Percentiles rank a stretch among this genome's conserved stretches.
phyloP scores from a whole-genome alignment of 2,113 vertebrate species.

The Garra rufa region DNA sequence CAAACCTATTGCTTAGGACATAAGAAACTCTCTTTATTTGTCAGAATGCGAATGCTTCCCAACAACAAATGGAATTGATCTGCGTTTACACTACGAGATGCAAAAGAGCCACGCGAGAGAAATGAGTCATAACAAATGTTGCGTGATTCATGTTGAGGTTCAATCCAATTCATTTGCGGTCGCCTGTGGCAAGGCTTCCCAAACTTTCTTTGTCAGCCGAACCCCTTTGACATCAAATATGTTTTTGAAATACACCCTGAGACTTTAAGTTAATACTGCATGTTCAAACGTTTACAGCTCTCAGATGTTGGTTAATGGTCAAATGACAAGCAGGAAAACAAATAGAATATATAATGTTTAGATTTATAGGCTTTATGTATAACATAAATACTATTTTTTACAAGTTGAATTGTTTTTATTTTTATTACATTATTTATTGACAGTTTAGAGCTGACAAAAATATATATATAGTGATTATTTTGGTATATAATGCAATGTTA shows the following conservation, averaged over 20 bases:
- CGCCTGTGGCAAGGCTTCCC: neutral
- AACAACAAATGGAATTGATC: constrained; percentile 13
- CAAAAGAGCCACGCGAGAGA: neutral
- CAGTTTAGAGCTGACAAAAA: no score
- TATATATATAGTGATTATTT: no score
- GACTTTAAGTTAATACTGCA: neutral
- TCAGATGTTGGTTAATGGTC: neutral
- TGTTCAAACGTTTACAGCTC: neutral
- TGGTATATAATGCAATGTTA: no score
- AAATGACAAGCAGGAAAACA: no score
- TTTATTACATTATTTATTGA: no score
- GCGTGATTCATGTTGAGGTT: neutral
- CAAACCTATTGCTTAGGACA: constrained; percentile 93
- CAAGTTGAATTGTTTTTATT: no score
- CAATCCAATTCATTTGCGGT: neutral
- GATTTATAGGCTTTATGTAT: no score
- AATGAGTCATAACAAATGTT: neutral
- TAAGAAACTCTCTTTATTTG: constrained; percentile 47
- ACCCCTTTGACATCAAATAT: neutral
- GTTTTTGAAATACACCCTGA: neutral
- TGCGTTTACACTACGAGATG: neutral
- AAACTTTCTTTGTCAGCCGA: neutral
- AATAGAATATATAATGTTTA: no score
- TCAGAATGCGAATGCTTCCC: constrained; percentile 6
- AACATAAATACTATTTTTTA: no score